Percentiles rank a stretch among this genome's conserved stretches.
phyloP scores from a whole-genome alignment of 2,888 invertebrate genomes.

The Tillus elongatus region DNA sequence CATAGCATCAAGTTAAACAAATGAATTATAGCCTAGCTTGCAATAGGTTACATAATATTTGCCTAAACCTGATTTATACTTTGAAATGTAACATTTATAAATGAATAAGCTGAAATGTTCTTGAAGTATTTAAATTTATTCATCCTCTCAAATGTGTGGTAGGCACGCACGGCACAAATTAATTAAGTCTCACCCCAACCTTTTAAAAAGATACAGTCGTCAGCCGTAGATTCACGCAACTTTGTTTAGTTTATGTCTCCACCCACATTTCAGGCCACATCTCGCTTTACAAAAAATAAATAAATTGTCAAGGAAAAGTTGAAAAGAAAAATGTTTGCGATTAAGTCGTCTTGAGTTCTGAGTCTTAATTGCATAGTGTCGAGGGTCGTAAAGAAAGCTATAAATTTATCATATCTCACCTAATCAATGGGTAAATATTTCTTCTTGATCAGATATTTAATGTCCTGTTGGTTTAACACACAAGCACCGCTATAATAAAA shows the following conservation, averaged over 20 bases:
- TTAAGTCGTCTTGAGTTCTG: background rate
- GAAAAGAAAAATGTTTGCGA: too few relatives aligned
- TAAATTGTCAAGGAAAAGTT: too few relatives aligned
- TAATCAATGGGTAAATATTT: constrained; percentile 30
- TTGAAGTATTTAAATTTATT: constrained; percentile 24
- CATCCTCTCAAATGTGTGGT: constrained; percentile 22
- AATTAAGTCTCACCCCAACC: constrained; percentile 25
- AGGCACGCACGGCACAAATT: constrained; percentile 28
- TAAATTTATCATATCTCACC: constrained; percentile 27
- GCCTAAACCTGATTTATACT: constrained; percentile 3
- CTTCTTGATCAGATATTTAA: constrained; percentile 29
- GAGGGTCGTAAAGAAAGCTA: constrained; percentile 25
- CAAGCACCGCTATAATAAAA: constrained; percentile 22
- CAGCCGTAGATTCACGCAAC: constrained; percentile 24
- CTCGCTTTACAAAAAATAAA: too few relatives aligned
- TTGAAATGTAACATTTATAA: too few relatives aligned
- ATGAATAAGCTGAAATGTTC: constrained; percentile 18
- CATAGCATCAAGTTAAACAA: too few relatives aligned
- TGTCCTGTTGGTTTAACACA: constrained; percentile 29
- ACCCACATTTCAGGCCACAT: too few relatives aligned
- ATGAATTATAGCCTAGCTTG: too few relatives aligned
- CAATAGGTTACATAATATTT: too few relatives aligned
- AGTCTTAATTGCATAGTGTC: constrained; percentile 4
- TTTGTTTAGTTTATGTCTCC: constrained; percentile 20
- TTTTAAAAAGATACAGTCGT: constrained; percentile 22